Evolutionary conservation across 1,140 invertebrate species (phyloP).

Genomic region (Hypsibius dujardini): DNA sequence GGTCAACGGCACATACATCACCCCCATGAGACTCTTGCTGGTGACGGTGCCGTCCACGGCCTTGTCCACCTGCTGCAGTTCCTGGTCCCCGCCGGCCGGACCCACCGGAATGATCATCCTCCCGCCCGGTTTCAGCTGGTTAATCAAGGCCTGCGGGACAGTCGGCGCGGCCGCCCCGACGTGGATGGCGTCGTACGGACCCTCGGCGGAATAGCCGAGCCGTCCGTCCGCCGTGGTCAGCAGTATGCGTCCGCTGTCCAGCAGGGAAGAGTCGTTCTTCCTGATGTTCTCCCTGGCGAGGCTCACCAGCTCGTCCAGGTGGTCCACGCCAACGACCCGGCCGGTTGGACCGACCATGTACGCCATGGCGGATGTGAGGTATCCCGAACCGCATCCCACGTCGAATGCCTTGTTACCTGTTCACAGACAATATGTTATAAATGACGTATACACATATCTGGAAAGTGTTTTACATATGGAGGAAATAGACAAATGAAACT

Average conservation of each 20-base stretch:
- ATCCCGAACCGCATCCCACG: constrained; percentile 86
- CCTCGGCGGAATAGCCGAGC: constrained; percentile 48
- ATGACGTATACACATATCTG: no score
- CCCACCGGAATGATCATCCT: constrained; percentile 80
- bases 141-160: constrained; percentile 50
- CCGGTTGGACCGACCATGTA: constrained; percentile 60
- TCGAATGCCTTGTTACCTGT: constrained; percentile 61
- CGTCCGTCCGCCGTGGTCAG: constrained; percentile 66
- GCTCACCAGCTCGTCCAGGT: constrained; percentile 64
- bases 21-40: constrained; percentile 70
- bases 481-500: no score
- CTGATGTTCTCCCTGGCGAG: constrained; percentile 57
- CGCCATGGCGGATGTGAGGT: constrained; percentile 85
- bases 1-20: constrained; percentile 89
- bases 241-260: constrained; percentile 46
- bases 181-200: constrained; percentile 77
- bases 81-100: constrained; percentile 56
- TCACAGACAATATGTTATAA: no score
- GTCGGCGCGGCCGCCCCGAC: constrained; percentile 70
- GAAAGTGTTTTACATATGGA: no score
- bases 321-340: constrained; percentile 69
- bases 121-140: constrained; percentile 60
- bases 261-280: constrained; percentile 49
- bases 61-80: constrained; percentile 74
- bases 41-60: constrained; percentile 53